These are phyloP conservation scores for Caranx melampygus DNA, from an alignment of 2,113 vertebrate species.

Conservation along the genomic window DNA sequence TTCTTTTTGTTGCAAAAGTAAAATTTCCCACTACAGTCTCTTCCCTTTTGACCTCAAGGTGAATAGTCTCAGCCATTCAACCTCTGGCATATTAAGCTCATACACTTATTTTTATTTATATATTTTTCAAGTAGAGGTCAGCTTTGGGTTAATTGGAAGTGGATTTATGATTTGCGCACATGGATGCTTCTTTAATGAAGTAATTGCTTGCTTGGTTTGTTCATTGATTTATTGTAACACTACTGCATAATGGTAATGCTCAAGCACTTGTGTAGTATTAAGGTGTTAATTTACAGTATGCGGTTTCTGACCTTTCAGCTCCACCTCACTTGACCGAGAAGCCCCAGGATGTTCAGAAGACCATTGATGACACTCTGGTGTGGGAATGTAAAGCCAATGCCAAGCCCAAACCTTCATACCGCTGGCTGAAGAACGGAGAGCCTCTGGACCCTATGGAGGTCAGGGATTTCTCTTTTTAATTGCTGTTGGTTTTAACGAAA, in stretches of 20 bases:
- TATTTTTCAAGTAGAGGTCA: conserved; percentile 59
- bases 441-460: conserved; percentile 85
- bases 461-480: neutral
- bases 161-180: conserved; percentile 71
- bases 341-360: conserved; percentile 86
- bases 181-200: conserved; percentile 69
- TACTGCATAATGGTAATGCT: conserved; percentile 42
- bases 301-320: conserved; percentile 80
- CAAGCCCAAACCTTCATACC: conserved; percentile 91
- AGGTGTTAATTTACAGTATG: conserved; percentile 47
- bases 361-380: conserved; percentile 90
- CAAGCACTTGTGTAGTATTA: conserved; percentile 16
- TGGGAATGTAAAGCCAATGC: conserved; percentile 95
- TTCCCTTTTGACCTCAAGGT: conserved; percentile 4
- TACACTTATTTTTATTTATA: conserved; percentile 48
- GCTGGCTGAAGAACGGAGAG: conserved; percentile 94
- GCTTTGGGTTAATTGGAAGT: conserved; percentile 67
- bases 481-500: neutral
- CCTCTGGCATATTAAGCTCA: conserved; percentile 9
- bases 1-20: too few relatives aligned
- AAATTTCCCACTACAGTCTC: too few relatives aligned
- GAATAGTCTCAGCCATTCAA: neutral
- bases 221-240: conserved; percentile 65
- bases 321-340: conserved; percentile 91
- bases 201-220: conserved; percentile 67